Evolutionary conservation across 2,113 vertebrate species (phyloP).

Genomic region (Bufo gargarizans): DNA sequence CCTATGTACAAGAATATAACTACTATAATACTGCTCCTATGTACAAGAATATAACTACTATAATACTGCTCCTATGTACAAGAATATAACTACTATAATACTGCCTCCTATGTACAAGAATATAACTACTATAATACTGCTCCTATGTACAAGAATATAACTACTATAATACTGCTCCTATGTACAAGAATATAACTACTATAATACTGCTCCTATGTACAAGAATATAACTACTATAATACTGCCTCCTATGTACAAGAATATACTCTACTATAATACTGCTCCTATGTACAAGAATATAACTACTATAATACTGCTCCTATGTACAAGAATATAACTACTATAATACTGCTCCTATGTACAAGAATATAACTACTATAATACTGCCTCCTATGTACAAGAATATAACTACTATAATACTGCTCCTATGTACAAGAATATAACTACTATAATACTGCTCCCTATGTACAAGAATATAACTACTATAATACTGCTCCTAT

Average conservation of each 20-base stretch:
- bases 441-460: background rate
- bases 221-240: constrained; percentile 12
- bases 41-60: constrained; percentile 6
- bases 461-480: constrained; percentile 9
- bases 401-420: constrained; percentile 5
- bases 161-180: constrained; percentile 6
- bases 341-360: constrained; percentile 3
- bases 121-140: constrained; percentile 7
- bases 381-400: background rate
- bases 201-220: background rate
- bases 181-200: constrained; percentile 6
- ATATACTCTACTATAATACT: background rate
- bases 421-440: background rate
- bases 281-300: background rate
- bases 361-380: constrained; percentile 11
- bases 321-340: constrained; percentile 10
- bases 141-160: constrained; percentile 3
- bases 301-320: background rate
- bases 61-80: constrained; percentile 5
- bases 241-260: background rate
- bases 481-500: constrained; percentile 6
- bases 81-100: constrained; percentile 20
- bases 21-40: background rate
- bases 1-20: background rate
- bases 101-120: background rate